phyloP scores from a whole-genome alignment of 2,797 vertebrate genomes.

The Chaetophractus vellerosus region DNA sequence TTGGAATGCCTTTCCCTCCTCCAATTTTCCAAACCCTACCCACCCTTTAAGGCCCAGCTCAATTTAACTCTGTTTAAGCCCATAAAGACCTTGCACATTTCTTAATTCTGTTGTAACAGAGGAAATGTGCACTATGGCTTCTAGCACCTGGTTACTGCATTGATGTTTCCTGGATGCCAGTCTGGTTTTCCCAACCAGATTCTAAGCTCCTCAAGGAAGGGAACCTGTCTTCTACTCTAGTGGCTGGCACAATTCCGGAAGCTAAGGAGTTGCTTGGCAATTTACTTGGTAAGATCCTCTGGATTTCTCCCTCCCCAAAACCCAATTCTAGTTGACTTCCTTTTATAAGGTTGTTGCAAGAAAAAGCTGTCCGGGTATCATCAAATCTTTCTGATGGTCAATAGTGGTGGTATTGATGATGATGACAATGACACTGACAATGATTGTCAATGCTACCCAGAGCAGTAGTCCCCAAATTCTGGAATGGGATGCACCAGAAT shows the following conservation, averaged over 20 bases:
- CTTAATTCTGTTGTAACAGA: background rate
- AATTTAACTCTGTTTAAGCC: background rate
- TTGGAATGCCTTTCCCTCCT: background rate
- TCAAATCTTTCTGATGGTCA: background rate
- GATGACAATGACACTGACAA: background rate
- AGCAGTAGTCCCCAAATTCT: background rate
- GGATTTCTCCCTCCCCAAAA: background rate
- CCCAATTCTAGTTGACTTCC: background rate
- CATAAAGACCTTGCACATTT: background rate
- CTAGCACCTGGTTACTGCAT: background rate
- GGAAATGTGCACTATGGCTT: background rate
- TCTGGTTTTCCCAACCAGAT: conserved; percentile 37
- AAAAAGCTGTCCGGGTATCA: background rate
- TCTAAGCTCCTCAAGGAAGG: background rate
- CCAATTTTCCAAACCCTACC: background rate
- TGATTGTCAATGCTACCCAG: background rate
- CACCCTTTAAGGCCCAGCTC: background rate
- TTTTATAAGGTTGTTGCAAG: background rate
- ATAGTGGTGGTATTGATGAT: background rate
- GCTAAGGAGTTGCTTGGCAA: background rate
- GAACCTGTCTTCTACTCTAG: background rate
- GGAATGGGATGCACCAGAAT: background rate
- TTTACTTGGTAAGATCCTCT: background rate
- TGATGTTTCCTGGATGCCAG: background rate
- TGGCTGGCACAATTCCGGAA: background rate